Evolutionary conservation across 1,140 invertebrate genomes (phyloP), one percentile per base, ranked within the genome.

Genomic region (Drosophila simulans): DNA sequence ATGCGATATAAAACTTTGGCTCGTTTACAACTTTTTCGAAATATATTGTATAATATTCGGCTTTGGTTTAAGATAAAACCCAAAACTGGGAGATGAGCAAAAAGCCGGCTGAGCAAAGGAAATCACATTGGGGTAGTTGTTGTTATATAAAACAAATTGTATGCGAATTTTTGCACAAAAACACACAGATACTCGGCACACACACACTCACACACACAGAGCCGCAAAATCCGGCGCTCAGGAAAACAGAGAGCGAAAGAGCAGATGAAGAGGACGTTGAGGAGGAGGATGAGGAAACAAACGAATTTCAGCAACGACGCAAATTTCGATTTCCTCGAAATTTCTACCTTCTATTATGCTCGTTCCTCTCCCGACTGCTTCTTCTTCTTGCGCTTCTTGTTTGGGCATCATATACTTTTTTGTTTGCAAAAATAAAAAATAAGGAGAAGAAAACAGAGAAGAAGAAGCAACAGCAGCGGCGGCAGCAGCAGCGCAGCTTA

Each of bases 321-420:
- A 89, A 88, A 77, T 78, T 88, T 88, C 84, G 83, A 88, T 88
- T 88, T 84, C 83, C 80, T 89, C 77, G 80, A 88, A 88, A 89
- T 88, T 71, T 89, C 76, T 88, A 89, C 83, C 84, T 88, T 89
- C 76, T 89, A 89, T 88, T 88, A 89, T 86, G 82, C 65, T 81
- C 77, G 80, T 71, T 81, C 64, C 63, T 35, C 59, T 48, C 35
- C 35, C 66, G 17, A 39, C 62, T 34, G 37, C 46, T 46, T 22
- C 48, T 64, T 74, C 55, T 73, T 81, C 40, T 46, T 37, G 31
- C 65, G 62, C 55, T 74, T 77, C 40, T 57, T 60, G 56, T 37
- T 57, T 72, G 52, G 75, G 45, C 64, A 71, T 54, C 54, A 66
- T 37, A 71, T 70, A 57, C 65, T 77, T 75, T 75, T 83, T 84